Evolutionary conservation across 2,113 vertebrate genomes (phyloP).

Genomic region (Myanophis thanlyinensis): DNA sequence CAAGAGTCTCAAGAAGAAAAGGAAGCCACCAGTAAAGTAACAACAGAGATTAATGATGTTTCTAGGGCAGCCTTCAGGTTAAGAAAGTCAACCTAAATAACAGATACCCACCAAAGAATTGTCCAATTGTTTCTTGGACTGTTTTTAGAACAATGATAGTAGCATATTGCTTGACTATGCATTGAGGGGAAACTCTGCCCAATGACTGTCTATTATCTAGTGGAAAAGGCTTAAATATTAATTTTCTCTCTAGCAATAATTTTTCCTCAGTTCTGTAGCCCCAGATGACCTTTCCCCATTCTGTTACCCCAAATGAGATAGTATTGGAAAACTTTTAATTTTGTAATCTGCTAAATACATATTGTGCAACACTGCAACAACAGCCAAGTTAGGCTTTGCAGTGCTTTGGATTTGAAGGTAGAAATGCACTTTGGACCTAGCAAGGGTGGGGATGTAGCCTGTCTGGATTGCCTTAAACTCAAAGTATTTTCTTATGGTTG

Average conservation of each 20-base stretch:
- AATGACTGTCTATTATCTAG: neutral
- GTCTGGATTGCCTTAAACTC: neutral
- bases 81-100: neutral
- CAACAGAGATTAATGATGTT: neutral
- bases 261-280: neutral
- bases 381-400: neutral
- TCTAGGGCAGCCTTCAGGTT: neutral
- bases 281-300: neutral
- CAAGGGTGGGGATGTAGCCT: neutral
- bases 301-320: neutral
- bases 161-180: neutral
- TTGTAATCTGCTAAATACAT: neutral
- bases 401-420: neutral
- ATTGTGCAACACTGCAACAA: neutral
- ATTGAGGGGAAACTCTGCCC: neutral
- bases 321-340: neutral
- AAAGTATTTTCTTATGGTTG: neutral
- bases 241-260: neutral
- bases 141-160: neutral
- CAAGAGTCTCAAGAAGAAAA: neutral
- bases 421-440: neutral
- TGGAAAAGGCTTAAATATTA: neutral
- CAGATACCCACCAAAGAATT: neutral
- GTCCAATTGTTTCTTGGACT: neutral
- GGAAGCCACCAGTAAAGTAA: neutral